Base-by-base conservation (phyloP, 2,113 vertebrate species). In the Suncus etruscus region DNA sequence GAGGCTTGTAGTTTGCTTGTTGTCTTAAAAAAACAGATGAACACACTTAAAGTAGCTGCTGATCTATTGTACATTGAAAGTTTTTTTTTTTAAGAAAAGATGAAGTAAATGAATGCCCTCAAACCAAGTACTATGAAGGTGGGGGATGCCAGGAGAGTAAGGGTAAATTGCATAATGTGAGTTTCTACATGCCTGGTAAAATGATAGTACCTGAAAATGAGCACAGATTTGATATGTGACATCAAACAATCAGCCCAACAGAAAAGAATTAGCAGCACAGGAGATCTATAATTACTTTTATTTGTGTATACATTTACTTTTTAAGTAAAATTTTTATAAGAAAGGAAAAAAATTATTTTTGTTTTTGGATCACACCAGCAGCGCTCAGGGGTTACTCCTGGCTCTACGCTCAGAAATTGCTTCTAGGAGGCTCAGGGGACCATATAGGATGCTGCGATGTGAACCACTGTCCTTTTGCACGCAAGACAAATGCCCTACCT, bases 71-170 rank as follows among this genome's bases (percentile, higher is more conserved):
- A 89, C 54, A 50, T 8, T 31, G 47, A 61, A 14, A 54, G 12
- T 79, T 29, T 32, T 61, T 4, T 54, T 90, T 84, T 90, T 93
- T 3, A 93, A 90, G 70, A 81, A 51, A 66, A 80, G 20, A 61
- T 61, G 75, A 66, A 58, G 75, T 4, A 70, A 66, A 82, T 6
- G 25, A 68, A 39, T 66, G 9, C 18, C 18, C n/a, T 24, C 66
- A 83, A 85, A 29, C 87, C 72, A 86, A 32, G 82, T 50, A 47
- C 31, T 29, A 8, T 0, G 4, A 77, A 80, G 29, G 11, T 48
- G 51, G 7, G 70, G 39, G 39, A 0, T 48, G 48, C 66, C 91
- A 48, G 45, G 1, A 18, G 78, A 74, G 69, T 27, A 48, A 54
- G n/a, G 58, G 4, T 51, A 31, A 27, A 20, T 1, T 6, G 1